Evolutionary conservation across 2,888 invertebrate genomes (phyloP).

Genomic region (Parnassius apollo): DNA sequence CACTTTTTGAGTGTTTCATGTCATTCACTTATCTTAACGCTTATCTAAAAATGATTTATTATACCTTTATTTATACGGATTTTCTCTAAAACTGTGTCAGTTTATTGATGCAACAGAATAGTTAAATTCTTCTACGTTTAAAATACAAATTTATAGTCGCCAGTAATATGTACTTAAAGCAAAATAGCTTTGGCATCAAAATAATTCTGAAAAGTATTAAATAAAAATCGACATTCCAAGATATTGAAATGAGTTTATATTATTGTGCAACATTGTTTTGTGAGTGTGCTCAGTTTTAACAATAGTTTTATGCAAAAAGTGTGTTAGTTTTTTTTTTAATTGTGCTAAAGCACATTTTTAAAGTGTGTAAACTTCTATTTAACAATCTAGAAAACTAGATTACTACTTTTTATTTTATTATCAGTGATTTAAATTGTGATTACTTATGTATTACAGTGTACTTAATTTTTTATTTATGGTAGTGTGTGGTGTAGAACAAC

Average conservation of each 20-base stretch:
- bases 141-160: too few relatives aligned
- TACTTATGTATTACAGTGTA: slow-evolving; percentile 17
- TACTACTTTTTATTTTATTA: slow-evolving; percentile 5
- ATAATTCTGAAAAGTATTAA: neutral
- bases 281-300: neutral
- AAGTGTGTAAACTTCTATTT: neutral
- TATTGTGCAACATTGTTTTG: neutral
- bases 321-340: neutral
- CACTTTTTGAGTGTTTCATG: too few relatives aligned
- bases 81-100: too few relatives aligned
- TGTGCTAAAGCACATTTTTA: neutral
- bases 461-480: slow-evolving; percentile 22
- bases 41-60: too few relatives aligned
- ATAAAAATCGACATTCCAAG: slow-evolving; percentile 20
- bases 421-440: slow-evolving; percentile 7
- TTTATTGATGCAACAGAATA: too few relatives aligned
- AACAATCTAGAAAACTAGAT: too few relatives aligned
- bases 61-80: too few relatives aligned
- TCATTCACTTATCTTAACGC: too few relatives aligned
- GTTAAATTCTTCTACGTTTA: too few relatives aligned
- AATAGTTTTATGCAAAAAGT: slow-evolving; percentile 13
- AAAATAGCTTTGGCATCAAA: neutral
- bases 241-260: slow-evolving; percentile 8
- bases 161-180: neutral
- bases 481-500: slow-evolving; percentile 4